These are phyloP conservation scores for Zaprionus inermis DNA, from an alignment of 1,140 invertebrate genomes.

Conservation along the genomic window DNA sequence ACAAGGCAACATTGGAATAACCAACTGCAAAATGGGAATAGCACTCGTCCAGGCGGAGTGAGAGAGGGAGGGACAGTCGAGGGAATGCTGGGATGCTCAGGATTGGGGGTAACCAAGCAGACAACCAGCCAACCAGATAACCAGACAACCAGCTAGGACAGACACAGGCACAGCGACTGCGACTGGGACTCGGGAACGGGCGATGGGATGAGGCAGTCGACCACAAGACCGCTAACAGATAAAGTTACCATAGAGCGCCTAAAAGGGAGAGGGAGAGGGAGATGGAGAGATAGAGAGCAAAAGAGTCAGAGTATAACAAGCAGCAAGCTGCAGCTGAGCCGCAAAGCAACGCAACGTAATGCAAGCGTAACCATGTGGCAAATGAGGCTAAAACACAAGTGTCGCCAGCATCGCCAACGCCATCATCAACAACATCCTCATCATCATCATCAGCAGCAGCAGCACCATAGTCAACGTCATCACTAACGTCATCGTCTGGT, in stretches of 20 bases:
- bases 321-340: slow-evolving; percentile 24
- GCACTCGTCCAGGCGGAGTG: slow-evolving; percentile 1
- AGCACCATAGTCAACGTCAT: neutral
- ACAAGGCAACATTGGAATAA: slow-evolving; percentile 30
- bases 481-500: slow-evolving; percentile 23
- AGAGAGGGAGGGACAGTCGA: neutral
- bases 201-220: slow-evolving; percentile 9
- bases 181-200: neutral
- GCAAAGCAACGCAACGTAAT: slow-evolving; percentile 22
- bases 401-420: slow-evolving; percentile 49
- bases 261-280: neutral
- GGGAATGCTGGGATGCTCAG: too few species aligned
- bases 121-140: slow-evolving; percentile 7
- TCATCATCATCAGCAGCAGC: neutral
- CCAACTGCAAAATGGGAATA: slow-evolving; percentile 41
- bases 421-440: too few species aligned
- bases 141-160: slow-evolving; percentile 6
- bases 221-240: slow-evolving; percentile 31
- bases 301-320: neutral
- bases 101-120: slow-evolving; percentile 14
- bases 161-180: neutral
- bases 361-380: slow-evolving; percentile 69
- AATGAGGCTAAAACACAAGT: slow-evolving; percentile 71
- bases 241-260: slow-evolving; percentile 7
- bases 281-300: neutral